Evolutionary conservation across 1,140 invertebrate genomes (phyloP).

Genomic region (Matsumurasca onukii): DNA sequence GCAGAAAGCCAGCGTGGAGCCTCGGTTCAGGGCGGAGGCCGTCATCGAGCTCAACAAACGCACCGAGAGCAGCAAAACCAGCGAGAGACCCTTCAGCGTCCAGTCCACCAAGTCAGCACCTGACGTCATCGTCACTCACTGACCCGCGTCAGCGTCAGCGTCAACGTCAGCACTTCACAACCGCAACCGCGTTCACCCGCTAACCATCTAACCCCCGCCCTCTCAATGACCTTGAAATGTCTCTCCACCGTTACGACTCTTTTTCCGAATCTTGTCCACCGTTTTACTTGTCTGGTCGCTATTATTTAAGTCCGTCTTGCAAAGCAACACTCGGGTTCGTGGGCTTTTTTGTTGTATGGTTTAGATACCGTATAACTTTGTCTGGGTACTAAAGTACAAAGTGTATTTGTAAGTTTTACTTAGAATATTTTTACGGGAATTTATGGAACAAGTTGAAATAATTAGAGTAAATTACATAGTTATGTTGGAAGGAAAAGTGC

Average conservation of each 20-base stretch:
- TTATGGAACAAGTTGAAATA: too few relatives aligned
- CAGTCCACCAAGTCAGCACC: conserved; percentile 82
- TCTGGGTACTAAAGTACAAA: too few relatives aligned
- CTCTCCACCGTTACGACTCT: neutral
- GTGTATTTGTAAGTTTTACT: too few relatives aligned
- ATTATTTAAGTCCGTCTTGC: neutral
- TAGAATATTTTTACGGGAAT: too few relatives aligned
- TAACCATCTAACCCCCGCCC: neutral
- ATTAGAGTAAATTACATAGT: too few relatives aligned
- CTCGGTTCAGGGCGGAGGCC: conserved; percentile 61
- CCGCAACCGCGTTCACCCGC: neutral
- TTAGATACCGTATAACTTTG: too few relatives aligned
- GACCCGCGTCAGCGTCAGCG: conserved; percentile 56
- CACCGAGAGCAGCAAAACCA: conserved; percentile 28
- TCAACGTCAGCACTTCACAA: neutral
- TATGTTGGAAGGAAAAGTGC: too few relatives aligned
- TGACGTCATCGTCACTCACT: conserved; percentile 82
- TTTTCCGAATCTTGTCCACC: neutral
- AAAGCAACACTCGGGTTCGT: neutral
- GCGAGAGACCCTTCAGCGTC: conserved; percentile 63
- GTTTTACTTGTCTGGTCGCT: neutral
- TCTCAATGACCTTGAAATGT: neutral
- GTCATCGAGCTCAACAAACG: conserved; percentile 62
- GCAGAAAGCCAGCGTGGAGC: conserved; percentile 49
- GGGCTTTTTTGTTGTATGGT: too few relatives aligned